phyloP scores from a whole-genome alignment of 2,113 vertebrate genomes.

The Hymenochirus boettgeri region DNA sequence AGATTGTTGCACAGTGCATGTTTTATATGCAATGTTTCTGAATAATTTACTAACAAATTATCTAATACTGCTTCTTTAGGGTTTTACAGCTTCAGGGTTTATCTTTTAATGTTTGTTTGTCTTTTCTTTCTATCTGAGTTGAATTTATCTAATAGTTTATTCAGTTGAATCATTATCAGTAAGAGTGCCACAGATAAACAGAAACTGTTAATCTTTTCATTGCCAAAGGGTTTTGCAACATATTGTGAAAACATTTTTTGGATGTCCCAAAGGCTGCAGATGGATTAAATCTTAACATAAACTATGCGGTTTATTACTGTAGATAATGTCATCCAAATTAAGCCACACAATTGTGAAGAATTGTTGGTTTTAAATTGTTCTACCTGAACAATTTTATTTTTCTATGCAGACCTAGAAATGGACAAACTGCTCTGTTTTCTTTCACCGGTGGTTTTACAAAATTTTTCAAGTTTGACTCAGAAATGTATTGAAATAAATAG shows the following conservation, averaged over 20 bases:
- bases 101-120: conserved; percentile 42
- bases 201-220: conserved; percentile 40
- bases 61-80: conserved; percentile 34
- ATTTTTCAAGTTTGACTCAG: too few relatives aligned
- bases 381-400: too few relatives aligned
- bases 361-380: conserved; percentile 20
- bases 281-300: conserved; percentile 40
- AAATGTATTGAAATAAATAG: too few relatives aligned
- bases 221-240: conserved; percentile 41
- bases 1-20: not conserved
- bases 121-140: conserved; percentile 33
- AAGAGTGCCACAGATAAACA: conserved; percentile 36
- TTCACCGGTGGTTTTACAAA: too few relatives aligned
- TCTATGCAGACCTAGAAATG: too few relatives aligned
- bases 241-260: conserved; percentile 31
- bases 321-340: conserved; percentile 41
- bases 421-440: too few relatives aligned
- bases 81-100: conserved; percentile 28
- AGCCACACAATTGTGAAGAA: conserved; percentile 37
- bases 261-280: conserved; percentile 37
- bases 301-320: conserved; percentile 39
- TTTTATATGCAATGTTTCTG: conserved; percentile 31
- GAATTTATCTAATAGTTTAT: conserved; percentile 39
- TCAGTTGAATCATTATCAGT: conserved; percentile 39
- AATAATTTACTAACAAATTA: conserved; percentile 40